phyloP scores from a whole-genome alignment of 2,888 invertebrate species.

The Drosophila testacea region DNA sequence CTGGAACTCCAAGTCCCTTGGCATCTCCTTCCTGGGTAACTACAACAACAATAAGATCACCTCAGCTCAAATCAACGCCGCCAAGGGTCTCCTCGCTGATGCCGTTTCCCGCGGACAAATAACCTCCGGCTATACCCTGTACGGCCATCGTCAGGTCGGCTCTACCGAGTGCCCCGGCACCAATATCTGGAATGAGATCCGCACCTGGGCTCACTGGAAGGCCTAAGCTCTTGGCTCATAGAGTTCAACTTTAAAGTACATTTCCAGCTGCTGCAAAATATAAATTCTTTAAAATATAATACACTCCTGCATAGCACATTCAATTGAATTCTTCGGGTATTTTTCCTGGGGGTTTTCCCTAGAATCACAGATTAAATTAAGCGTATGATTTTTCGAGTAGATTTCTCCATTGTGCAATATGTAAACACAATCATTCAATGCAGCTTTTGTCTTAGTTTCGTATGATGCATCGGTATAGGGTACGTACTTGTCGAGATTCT shows the following conservation, averaged over 20 bases:
- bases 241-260: slow-evolving; percentile 8
- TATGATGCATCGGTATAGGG: too few species aligned
- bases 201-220: slow-evolving; percentile 81
- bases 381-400: too few species aligned
- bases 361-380: too few species aligned
- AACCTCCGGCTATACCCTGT: slow-evolving; percentile 70
- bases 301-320: too few species aligned
- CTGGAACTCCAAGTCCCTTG: slow-evolving; percentile 81
- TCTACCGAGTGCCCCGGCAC: slow-evolving; percentile 82
- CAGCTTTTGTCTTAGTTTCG: too few species aligned
- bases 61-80: slow-evolving; percentile 66
- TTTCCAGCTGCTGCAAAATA: slow-evolving; percentile 33
- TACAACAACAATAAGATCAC: slow-evolving; percentile 70
- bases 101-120: slow-evolving; percentile 76
- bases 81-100: slow-evolving; percentile 71
- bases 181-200: slow-evolving; percentile 80
- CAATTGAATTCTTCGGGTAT: too few species aligned
- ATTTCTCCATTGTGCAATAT: too few species aligned
- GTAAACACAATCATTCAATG: too few species aligned
- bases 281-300: slow-evolving; percentile 32
- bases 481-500: too few species aligned
- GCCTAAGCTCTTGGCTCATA: slow-evolving; percentile 44
- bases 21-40: slow-evolving; percentile 82
- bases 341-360: too few species aligned
- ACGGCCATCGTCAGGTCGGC: slow-evolving; percentile 82